Evolutionary conservation across 1,140 invertebrate genomes (phyloP), one percentile per base, ranked within the genome.

Genomic region (Pseudomyrmex cubaensis): DNA sequence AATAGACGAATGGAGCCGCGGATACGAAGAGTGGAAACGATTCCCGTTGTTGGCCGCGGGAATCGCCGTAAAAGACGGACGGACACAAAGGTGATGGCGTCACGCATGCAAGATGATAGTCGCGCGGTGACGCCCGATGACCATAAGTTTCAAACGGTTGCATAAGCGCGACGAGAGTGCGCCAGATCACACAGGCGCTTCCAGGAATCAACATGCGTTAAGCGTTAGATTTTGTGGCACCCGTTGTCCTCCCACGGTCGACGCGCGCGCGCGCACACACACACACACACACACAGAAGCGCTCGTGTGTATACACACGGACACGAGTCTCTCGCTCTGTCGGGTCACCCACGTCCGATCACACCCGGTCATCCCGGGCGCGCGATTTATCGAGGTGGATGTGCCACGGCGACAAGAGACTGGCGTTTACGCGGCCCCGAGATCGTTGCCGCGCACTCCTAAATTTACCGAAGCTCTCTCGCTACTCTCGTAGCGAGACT

Each of bases 301-400:
- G 35, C 35, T 35, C 35, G 35, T 35, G 35, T 35, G 35, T 35
- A 35, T 35, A 35, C 35, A 35, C 35, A 35, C 35, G 35, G 35
- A 35, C 35, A 35, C 35, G 35, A 5, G 35, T 35, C 35, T 35
- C 35, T 35, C 35, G 35, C 10, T 12, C n/a, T 48, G 52, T 59
- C 52, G 52, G 75, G 44, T 80, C 76, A 80, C 76, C 76, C 76
- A 80, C 76, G 76, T 70, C 54, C 20, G 63, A 44, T 69, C 52
- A 70, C 66, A 48, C 44, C 76, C 67, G 76, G 20, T 69, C 76
- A n/a, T 70, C 54, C 54, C 64, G 17, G 35, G 35, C 35, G 17
- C 15, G 66, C 66, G 76, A 80, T 80, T 80, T 80, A 80, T 80
- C 76, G 76, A 72, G 54, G 20, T 35, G 76, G 56, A 80, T 46